Percentiles rank a stretch among this genome's conserved stretches.
Evolutionary conservation across 2,113 vertebrate genomes (phyloP).

Genomic region (Neodon shergylaensis): DNA sequence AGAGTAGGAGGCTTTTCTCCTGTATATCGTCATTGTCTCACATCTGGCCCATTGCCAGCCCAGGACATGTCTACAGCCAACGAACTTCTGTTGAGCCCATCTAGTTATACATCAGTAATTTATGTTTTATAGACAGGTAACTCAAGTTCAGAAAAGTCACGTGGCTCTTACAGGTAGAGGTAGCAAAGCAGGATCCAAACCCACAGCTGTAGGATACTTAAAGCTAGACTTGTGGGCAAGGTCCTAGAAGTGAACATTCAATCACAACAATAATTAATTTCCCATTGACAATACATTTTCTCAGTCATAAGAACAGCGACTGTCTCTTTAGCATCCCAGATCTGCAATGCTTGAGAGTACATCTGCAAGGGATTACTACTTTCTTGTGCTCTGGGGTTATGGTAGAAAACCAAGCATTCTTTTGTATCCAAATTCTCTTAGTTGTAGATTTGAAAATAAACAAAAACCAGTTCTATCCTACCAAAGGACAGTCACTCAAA

Average conservation of each 20-base stretch:
- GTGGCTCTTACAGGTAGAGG: neutral
- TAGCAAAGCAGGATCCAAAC: constrained; percentile 24
- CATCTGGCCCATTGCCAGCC: neutral
- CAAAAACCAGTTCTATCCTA: neutral
- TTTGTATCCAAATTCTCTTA: neutral
- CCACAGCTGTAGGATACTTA: neutral
- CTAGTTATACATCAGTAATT: constrained; percentile 8
- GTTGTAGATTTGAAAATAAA: neutral
- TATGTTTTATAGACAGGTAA: constrained; percentile 15
- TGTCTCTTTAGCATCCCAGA: neutral
- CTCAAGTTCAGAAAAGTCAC: constrained; percentile 23
- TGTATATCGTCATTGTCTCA: neutral
- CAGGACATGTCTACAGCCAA: neutral
- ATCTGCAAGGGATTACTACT: neutral
- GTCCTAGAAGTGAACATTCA: neutral
- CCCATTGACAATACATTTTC: neutral
- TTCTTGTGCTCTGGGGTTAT: neutral
- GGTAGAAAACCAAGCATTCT: neutral
- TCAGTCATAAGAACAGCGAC: neutral
- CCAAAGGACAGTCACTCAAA: neutral
- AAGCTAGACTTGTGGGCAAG: neutral
- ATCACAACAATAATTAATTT: neutral
- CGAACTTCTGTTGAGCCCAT: constrained; percentile 31
- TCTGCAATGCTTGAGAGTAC: neutral
- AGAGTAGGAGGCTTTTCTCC: neutral